Base-by-base conservation (phyloP, 2,113 vertebrate genomes). In the Phycodurus eques region DNA sequence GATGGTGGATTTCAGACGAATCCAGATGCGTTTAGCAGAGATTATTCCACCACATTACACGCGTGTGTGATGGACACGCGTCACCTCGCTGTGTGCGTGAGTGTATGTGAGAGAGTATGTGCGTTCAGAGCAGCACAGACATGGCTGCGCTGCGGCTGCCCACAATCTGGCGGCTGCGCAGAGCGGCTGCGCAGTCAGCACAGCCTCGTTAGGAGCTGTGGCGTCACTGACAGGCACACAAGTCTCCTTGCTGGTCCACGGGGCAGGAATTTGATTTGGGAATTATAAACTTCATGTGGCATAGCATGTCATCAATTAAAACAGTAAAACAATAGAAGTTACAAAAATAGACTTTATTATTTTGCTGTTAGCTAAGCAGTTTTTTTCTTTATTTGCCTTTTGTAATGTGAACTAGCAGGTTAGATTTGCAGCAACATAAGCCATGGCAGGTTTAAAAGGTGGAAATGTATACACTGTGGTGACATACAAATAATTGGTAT, bases 91-190 rank as follows among this genome's bases (percentile, higher is more conserved):
- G 42, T 44, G 20, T 22, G 20, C 10, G 54, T 33, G 6, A 51
- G 17, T 19, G 15, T 7, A 2, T 14, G 54, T 4, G 53, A 0
- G 20, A n/a, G 53, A 56, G 53, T 22, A 1, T 72, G 31, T 59
- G 79, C 73, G 61, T 81, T 49, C 44, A 9, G 57, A 60, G 68
- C 57, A 60, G 61, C 66, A 67, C 80, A 80, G 80, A 92, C 90
- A 93, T 92, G 92, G 92, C 91, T 92, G 92, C 91, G 84, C 76
- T 72, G 73, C 74, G 90, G 83, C 78, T 83, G 81, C 65, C 73
- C 76, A 72, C 62, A 22, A 31, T 68, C 68, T 61, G 72, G 68
- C 83, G 85, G 83, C 89, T 93, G 93, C 93, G 92, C 92, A 93
- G 88, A 59, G 87, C 90, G 87, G 78, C 90, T 93, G 92, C 92